Evolutionary conservation across 2,797 vertebrate genomes (phyloP).

Genomic region (Bradypodion pumilum): DNA sequence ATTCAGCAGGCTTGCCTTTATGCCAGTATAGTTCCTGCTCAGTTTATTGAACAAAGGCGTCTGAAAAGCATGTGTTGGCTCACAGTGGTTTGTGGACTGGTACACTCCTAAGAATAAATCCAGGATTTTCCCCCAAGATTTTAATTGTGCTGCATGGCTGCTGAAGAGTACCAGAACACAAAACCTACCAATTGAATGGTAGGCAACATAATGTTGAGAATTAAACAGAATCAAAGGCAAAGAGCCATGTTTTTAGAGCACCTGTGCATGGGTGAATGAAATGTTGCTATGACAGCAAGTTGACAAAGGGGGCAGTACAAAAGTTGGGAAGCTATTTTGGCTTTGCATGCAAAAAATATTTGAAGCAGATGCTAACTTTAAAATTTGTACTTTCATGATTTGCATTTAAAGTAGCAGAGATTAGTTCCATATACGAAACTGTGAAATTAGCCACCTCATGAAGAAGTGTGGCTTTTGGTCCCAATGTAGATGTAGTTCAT

Average conservation of each 20-base stretch:
- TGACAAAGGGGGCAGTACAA: slow-evolving; percentile 9
- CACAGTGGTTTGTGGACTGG: too few species aligned
- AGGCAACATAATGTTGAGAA: slow-evolving; percentile 3
- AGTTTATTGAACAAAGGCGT: too few species aligned
- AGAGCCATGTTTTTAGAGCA: slow-evolving; percentile 3
- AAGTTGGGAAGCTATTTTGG: neutral
- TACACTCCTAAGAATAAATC: neutral
- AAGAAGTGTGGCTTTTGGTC: neutral
- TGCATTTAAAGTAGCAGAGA: slow-evolving; percentile 26
- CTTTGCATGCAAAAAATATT: neutral
- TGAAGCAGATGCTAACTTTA: neutral
- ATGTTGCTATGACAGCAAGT: slow-evolving; percentile 1
- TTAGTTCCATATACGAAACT: neutral
- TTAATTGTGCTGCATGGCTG: slow-evolving; percentile 22
- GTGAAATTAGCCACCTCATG: neutral
- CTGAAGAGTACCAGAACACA: neutral
- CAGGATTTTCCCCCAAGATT: slow-evolving; percentile 26
- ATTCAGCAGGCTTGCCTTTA: neutral
- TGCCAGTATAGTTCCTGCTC: too few species aligned
- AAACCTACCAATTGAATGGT: neutral
- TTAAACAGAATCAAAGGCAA: slow-evolving; percentile 6
- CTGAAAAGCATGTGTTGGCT: too few species aligned
- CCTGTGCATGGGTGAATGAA: slow-evolving; percentile 1
- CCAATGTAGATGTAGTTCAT: neutral
- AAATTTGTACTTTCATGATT: slow-evolving; percentile 26